Base-by-base conservation (phyloP, 2,888 invertebrate genomes). In the Leptinotarsa rubiginosa region DNA sequence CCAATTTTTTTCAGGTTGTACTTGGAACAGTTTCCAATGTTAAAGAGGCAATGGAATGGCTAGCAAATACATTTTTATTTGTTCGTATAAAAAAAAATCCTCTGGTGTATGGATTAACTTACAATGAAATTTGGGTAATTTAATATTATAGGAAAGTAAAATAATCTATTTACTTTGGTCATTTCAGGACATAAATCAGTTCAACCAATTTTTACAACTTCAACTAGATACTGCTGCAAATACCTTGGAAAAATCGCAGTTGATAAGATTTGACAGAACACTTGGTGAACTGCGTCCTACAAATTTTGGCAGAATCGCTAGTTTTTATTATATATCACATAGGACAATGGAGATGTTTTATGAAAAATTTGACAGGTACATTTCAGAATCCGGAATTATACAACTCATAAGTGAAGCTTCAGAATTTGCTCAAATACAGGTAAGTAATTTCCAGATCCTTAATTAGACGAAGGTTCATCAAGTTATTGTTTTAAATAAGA, bases 261-360 rank as follows among this genome's bases (percentile, higher is more conserved):
- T 99, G 99, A 93, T 99, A 75, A 91, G 99, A 0, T 99, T 94
- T 86, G 96, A 97, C 86, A 91, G 93, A 74, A 89, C 92, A 71
- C 95, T 96, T 0, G 96, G 96, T 67, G 95, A 95, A 85, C 90
- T 97, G 15, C 92, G 92, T 81, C 89, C 93, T 2, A 95, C 94
- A 2, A 97, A 99, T 88, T 90, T 98, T 78, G 99, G 99, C 0
- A 91, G 99, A 72, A 99, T 97, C 16, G 98, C 99, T 0, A 98
- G 98, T 85, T 97, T 98, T 87, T 99, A 95, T 89, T 99, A 99
- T 88, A 96, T 99, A 76, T 98, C 97, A 78, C 95, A 96, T 85
- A 96, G 97, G 81, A 99, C 99, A 0, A 95, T 99, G 82, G 95
- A 97, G 86, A 92, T 94, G 22, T 97, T 98, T 87, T 97, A 97